A percentile compares a stretch with the other conserved stretches of the same genome.
These are phyloP conservation scores for Chloromyia formosa DNA, from an alignment of 2,888 invertebrate genomes.

Conservation along the genomic window DNA sequence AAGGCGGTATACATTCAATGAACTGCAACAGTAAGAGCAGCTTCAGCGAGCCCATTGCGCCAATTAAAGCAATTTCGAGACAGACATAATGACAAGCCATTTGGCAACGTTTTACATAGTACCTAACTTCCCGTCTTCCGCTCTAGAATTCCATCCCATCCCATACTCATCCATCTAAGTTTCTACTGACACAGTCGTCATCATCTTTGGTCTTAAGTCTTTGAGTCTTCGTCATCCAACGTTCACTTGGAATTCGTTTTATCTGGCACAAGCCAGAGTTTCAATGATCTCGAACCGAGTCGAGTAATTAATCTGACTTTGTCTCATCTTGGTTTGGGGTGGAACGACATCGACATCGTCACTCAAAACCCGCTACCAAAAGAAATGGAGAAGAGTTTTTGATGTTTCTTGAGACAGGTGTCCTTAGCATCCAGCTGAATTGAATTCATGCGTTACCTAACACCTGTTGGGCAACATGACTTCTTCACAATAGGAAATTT, in stretches of 20 bases:
- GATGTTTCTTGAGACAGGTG: no score
- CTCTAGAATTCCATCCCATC: background rate
- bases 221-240: background rate
- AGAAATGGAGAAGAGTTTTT: no score
- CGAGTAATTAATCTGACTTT: constrained; percentile 27
- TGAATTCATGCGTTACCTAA: background rate
- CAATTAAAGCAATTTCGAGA: no score
- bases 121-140: constrained; percentile 32
- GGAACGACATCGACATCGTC: background rate
- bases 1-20: no score
- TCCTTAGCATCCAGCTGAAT: no score
- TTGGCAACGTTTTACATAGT: background rate
- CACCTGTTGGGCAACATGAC: background rate
- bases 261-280: constrained; percentile 22
- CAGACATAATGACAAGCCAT: no score
- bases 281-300: constrained; percentile 20
- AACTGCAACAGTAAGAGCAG: no score
- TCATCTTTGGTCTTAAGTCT: background rate
- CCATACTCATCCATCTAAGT: background rate
- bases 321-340: constrained; percentile 4
- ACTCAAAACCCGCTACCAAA: background rate
- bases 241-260: constrained; percentile 1
- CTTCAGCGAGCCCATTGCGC: no score
- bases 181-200: no score
- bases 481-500: background rate